Conservation (phyloP, 1,140 invertebrate genomes). For the Drosophila serrata region DNA sequence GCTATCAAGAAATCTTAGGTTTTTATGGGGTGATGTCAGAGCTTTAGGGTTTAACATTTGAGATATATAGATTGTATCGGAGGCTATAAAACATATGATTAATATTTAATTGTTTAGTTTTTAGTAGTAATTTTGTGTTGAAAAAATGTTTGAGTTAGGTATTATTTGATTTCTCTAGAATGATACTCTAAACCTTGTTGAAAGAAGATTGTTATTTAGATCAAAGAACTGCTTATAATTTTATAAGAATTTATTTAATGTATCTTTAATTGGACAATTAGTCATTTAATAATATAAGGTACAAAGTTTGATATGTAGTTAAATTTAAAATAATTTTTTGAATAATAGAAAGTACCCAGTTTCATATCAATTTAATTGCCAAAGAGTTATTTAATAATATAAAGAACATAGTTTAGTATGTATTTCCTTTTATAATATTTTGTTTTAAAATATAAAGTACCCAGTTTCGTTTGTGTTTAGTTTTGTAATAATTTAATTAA, state of each 20-base stretch:
- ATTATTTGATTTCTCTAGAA: neutral
- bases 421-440: too few relatives aligned
- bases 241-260: too few relatives aligned
- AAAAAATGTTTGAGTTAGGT: neutral
- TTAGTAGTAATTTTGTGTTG: neutral
- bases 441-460: too few relatives aligned
- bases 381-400: too few relatives aligned
- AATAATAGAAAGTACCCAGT: too few relatives aligned
- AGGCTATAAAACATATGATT: constrained; percentile 1
- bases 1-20: constrained; percentile 16
- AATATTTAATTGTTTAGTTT: constrained; percentile 16
- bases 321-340: too few relatives aligned
- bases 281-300: neutral
- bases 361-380: too few relatives aligned
- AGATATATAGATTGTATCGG: constrained; percentile 12
- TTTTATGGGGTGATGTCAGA: constrained; percentile 30
- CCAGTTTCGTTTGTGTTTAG: too few relatives aligned
- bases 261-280: neutral
- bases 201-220: neutral
- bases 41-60: neutral
- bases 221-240: neutral
- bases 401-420: too few relatives aligned
- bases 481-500: neutral
- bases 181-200: neutral
- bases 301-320: too few relatives aligned